Evolutionary conservation across 1,140 invertebrate genomes (phyloP), one percentile per base, ranked within the genome.

Genomic region (Neodiprion lecontei): DNA sequence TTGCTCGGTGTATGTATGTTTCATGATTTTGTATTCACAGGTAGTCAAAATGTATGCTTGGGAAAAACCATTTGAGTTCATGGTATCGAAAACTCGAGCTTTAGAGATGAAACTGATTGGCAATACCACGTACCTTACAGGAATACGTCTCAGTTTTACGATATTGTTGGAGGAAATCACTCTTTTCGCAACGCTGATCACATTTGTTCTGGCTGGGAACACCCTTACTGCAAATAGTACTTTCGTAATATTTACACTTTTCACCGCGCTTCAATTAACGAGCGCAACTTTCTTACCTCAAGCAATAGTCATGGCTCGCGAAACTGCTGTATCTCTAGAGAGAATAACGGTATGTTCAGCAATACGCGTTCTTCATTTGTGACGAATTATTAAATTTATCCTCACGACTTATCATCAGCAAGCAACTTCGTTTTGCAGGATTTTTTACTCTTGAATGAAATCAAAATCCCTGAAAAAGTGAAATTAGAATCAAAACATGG

Each of bases 31-130:
- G 14, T 40, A 50, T 78, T 75, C 91, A 76, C 79, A 93, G 88
- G 90, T 91, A 0, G 93, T 96, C 17, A 96, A 96, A 88, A 95
- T 96, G 93, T 95, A 94, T 78, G 91, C 92, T 1, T 95, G 94
- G 94, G 94, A 95, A 79, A 91, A 90, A 74, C 92, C 93, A 5
- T 94, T 94, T 73, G 89, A 90, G 72, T 88, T 88, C 40, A 87
- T 92, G 0, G 89, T 93, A 0, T 86, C 88, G 9, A 71, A 80
- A 10, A 89, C 89, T 5, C 83, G 94, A 75, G 86, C 88, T 11
- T 82, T 89, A 28, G 95, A 96, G 87, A 92, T 96, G 49, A 86
- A 90, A 47, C 90, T 91, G 68, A 91, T 97, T 53, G 92, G 89
- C 17, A 90, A 90, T 40, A 90, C 94, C 1, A 92, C 94, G 0